These are phyloP conservation scores for Trididemnum clinides DNA, from an alignment of 23 tunicate genomes.

Conservation along the genomic window DNA sequence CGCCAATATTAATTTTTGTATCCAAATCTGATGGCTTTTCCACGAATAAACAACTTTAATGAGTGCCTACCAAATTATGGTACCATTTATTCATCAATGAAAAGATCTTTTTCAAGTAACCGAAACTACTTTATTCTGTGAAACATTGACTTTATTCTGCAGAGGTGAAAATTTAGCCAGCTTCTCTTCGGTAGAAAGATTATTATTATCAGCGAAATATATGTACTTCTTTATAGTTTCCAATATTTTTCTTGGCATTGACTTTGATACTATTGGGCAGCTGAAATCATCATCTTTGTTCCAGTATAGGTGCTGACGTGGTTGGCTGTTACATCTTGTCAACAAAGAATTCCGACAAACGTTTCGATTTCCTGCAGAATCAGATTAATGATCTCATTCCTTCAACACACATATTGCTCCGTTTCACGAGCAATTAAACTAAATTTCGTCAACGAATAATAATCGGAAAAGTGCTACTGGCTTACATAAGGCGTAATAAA, in stretches of 20 bases:
- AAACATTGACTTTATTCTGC: background rate
- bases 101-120: background rate
- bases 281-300: background rate
- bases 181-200: background rate
- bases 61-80: slow-evolving; percentile 13
- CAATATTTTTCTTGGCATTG: background rate
- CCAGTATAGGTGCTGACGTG: background rate
- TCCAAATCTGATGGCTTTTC: background rate
- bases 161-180: background rate
- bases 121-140: background rate
- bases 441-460: background rate
- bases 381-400: background rate
- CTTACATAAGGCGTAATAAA: background rate
- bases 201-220: background rate
- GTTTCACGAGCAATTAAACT: background rate
- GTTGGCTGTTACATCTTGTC: background rate
- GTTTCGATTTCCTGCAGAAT: background rate
- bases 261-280: background rate
- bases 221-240: background rate
- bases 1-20: background rate
- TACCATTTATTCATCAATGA: background rate
- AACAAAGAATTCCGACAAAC: background rate
- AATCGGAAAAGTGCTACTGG: background rate
- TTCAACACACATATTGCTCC: background rate
- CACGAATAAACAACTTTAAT: background rate